Conservation (phyloP, 2,113 vertebrate genomes). For the Drymodes brunneopygia region DNA sequence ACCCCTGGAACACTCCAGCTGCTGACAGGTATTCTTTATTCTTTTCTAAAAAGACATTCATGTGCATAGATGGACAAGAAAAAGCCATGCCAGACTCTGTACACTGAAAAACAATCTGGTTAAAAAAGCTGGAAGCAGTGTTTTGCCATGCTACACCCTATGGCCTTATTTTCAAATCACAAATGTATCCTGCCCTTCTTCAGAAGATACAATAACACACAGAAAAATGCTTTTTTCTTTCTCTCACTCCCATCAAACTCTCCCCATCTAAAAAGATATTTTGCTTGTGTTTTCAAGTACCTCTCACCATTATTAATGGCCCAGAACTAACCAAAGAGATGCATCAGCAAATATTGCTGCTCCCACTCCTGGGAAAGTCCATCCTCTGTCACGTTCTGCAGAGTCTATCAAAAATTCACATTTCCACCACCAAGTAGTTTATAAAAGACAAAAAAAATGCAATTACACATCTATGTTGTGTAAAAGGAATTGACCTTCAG, state of each 20-base stretch:
- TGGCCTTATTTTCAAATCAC: background rate
- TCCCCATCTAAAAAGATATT: background rate
- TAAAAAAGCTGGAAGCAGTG: background rate
- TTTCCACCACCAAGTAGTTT: background rate
- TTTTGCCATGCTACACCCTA: background rate
- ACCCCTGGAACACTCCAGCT: background rate
- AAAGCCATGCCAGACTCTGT: background rate
- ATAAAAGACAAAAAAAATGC: background rate
- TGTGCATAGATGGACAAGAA: background rate
- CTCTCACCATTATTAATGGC: background rate
- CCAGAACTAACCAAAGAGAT: background rate
- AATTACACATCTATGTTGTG: background rate
- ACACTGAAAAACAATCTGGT: background rate
- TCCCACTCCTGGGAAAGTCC: background rate
- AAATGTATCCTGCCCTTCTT: background rate
- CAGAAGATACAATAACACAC: background rate
- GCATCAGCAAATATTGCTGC: background rate
- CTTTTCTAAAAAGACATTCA: background rate
- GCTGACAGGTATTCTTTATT: background rate
- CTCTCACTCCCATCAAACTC: background rate
- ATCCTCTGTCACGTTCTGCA: background rate
- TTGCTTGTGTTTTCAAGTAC: background rate
- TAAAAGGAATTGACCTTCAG: background rate
- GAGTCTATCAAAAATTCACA: background rate
- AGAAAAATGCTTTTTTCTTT: background rate